phyloP scores from a whole-genome alignment of 2,888 invertebrate genomes.

The Drosophila atroscutellata region DNA sequence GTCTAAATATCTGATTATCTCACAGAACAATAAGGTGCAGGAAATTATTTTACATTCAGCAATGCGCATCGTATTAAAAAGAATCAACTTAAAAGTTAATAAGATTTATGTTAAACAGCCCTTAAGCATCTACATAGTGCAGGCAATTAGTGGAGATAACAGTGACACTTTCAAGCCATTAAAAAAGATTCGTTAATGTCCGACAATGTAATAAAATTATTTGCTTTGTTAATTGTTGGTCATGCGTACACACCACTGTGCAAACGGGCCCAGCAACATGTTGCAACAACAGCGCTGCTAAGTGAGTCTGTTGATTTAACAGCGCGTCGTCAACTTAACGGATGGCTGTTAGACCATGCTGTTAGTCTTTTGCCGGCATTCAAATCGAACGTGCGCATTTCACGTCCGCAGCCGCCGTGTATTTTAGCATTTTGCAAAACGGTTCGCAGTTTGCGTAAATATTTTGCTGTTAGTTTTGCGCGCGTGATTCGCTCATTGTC shows the following conservation, averaged over 20 bases:
- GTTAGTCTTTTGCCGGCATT: constrained; percentile 65
- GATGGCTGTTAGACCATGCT: constrained; percentile 32
- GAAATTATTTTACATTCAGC: not conserved
- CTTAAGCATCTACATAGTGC: not conserved
- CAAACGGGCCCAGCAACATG: constrained; percentile 47
- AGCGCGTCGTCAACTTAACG: constrained; percentile 38
- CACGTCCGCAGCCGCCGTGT: constrained; percentile 41
- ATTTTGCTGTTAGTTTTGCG: constrained; percentile 38
- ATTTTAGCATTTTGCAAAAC: constrained; percentile 29
- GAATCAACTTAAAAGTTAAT: not conserved
- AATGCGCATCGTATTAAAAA: not conserved
- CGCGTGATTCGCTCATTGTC: constrained; percentile 44
- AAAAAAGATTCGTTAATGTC: not conserved
- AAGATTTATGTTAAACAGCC: not conserved
- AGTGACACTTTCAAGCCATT: not conserved
- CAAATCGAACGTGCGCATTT: constrained; percentile 47
- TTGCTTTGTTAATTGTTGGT: not conserved
- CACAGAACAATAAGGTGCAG: not conserved
- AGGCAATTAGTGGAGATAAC: not conserved
- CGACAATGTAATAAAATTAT: not conserved
- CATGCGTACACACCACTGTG: constrained; percentile 39
- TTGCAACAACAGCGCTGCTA: constrained; percentile 58
- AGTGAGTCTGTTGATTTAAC: constrained; percentile 36
- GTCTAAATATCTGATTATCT: constrained; percentile 1
- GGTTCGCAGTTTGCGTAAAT: constrained; percentile 51